Conservation (phyloP, 2,888 invertebrate genomes). For the Nomada flava region DNA sequence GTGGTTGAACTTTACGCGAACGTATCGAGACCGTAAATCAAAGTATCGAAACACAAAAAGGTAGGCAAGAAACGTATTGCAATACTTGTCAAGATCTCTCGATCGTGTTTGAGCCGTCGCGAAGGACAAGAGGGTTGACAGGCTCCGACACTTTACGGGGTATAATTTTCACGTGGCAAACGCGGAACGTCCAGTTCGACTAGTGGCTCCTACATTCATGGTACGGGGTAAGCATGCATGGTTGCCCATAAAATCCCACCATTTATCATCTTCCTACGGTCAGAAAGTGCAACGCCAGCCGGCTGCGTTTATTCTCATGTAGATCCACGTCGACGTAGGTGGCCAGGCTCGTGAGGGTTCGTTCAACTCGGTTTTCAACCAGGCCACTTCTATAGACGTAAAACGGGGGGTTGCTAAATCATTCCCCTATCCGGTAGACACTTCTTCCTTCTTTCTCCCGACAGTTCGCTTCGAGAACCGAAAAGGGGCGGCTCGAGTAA, state of each 20-base stretch:
- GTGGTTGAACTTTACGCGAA: background rate
- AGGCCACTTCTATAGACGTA: conserved; percentile 55
- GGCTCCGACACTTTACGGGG: conserved; percentile 48
- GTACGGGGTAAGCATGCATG: conserved; percentile 44
- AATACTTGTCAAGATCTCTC: conserved; percentile 7
- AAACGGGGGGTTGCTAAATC: conserved; percentile 57
- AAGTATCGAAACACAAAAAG: too few species aligned
- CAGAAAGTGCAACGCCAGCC: conserved; percentile 30
- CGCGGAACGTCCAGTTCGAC: conserved; percentile 22
- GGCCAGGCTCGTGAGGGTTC: conserved; percentile 55
- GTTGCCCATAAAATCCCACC: conserved; percentile 62
- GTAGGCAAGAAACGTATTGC: background rate
- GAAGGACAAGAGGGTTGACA: conserved; percentile 29
- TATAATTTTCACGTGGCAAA: conserved; percentile 62
- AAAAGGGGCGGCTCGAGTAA: conserved; percentile 21
- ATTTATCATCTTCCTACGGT: conserved; percentile 65
- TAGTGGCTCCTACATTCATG: conserved; percentile 20
- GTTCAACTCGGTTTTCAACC: conserved; percentile 66
- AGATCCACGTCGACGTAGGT: conserved; percentile 65
- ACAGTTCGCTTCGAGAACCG: conserved; percentile 25
- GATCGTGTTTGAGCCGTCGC: conserved; percentile 27
- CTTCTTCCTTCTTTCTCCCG: conserved; percentile 26
- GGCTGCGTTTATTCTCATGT: conserved; percentile 56
- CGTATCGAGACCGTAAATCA: background rate
- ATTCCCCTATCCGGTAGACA: conserved; percentile 54